phyloP scores from a whole-genome alignment of 2,113 vertebrate genomes.

The Rhynchomys soricoides region DNA sequence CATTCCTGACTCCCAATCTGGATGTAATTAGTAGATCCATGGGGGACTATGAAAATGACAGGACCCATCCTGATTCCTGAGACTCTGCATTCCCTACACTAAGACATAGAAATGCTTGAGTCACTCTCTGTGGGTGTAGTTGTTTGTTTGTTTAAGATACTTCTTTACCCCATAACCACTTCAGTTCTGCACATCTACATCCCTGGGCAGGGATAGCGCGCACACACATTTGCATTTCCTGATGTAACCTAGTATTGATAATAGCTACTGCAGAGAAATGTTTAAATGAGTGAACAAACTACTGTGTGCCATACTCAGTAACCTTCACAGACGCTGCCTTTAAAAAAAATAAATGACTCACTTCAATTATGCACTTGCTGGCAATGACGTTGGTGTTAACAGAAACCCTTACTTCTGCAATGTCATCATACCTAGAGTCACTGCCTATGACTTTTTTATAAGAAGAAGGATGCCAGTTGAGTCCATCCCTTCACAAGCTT shows the following conservation, averaged over 20 bases:
- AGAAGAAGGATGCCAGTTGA: neutral
- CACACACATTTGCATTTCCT: neutral
- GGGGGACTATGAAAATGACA: neutral
- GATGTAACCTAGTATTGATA: neutral
- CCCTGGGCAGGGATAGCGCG: neutral
- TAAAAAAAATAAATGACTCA: neutral
- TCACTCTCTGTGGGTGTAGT: neutral
- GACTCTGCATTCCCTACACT: neutral
- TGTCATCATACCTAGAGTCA: neutral
- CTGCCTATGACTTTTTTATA: neutral
- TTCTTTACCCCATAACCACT: neutral
- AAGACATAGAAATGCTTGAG: neutral
- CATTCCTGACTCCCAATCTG: neutral
- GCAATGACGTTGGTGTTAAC: neutral
- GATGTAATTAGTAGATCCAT: neutral
- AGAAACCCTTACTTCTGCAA: neutral
- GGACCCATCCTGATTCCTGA: neutral
- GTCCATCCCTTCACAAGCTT: neutral
- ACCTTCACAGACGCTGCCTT: neutral
- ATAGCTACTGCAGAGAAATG: slow-evolving; percentile 6
- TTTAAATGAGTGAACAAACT: neutral
- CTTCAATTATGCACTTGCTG: neutral
- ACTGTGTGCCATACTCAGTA: neutral
- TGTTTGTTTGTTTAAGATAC: neutral
- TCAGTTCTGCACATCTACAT: neutral